Conservation (phyloP, 2,888 invertebrate genomes). For the Drosophila meridionalis region DNA sequence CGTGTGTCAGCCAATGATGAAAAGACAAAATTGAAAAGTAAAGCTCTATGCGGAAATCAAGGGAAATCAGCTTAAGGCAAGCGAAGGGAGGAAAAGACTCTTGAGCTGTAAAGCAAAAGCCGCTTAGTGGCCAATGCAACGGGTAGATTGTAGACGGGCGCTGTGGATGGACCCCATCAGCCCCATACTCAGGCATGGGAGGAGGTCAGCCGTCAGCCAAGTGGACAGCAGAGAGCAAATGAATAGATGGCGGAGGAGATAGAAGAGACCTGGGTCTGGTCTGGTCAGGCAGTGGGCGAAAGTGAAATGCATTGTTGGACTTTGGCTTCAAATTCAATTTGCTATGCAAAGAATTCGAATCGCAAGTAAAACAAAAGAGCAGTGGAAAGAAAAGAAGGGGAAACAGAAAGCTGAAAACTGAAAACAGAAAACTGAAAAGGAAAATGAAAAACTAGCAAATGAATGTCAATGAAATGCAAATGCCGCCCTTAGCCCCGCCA, state of each 20-base stretch:
- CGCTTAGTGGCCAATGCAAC: conserved; percentile 61
- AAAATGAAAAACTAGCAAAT: conserved; percentile 35
- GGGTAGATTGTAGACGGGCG: background rate
- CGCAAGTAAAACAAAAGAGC: conserved; percentile 45
- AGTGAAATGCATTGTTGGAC: conserved; percentile 40
- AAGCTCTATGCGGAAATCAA: conserved; percentile 55
- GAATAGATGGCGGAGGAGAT: background rate
- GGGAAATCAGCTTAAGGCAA: conserved; percentile 71
- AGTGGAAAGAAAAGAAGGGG: background rate
- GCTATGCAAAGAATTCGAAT: conserved; percentile 60
- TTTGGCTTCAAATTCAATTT: conserved; percentile 68
- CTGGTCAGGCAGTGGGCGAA: background rate
- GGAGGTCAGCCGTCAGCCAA: conserved; percentile 38
- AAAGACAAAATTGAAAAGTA: conserved; percentile 48
- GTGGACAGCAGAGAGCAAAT: conserved; percentile 33
- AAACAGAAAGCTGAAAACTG: conserved; percentile 5
- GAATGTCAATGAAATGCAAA: conserved; percentile 72
- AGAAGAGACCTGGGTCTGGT: background rate
- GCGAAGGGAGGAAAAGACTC: conserved; percentile 28
- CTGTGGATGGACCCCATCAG: background rate
- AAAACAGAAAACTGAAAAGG: background rate
- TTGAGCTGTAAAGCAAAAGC: conserved; percentile 64
- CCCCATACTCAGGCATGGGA: background rate
- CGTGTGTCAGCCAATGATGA: conserved; percentile 33
- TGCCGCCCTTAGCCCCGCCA: background rate